Evolutionary conservation across 2,888 invertebrate genomes (phyloP).

Genomic region (Leptura quadrifasciata): DNA sequence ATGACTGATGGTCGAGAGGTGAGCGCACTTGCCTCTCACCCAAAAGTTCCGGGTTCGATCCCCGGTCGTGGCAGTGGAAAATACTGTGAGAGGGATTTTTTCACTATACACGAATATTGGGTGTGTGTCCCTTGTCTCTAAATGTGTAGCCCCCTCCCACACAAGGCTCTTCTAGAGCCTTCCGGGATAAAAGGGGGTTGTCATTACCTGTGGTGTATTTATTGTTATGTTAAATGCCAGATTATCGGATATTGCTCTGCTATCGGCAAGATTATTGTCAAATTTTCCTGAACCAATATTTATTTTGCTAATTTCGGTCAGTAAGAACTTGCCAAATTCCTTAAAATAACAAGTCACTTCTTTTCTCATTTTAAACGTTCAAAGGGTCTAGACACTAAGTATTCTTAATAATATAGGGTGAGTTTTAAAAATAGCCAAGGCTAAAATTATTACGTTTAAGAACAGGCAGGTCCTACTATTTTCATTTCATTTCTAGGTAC

Average conservation of each 20-base stretch:
- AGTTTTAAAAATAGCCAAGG: conserved; percentile 33
- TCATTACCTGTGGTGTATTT: no score
- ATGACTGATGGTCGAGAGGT: no score
- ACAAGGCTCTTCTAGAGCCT: no score
- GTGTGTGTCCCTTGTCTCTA: no score
- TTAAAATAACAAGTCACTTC: conserved; percentile 33
- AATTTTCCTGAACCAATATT: conserved; percentile 46
- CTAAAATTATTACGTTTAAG: conserved; percentile 37
- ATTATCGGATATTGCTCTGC: background rate
- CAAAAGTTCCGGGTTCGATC: no score
- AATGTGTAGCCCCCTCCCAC: no score
- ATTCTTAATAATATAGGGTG: conserved; percentile 34
- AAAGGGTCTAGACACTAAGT: conserved; percentile 22
- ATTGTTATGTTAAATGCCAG: background rate
- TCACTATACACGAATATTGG: no score
- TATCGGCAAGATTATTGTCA: background rate
- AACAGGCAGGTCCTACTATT: conserved; percentile 45
- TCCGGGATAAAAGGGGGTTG: no score
- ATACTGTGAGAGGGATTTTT: no score
- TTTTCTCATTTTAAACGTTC: conserved; percentile 40
- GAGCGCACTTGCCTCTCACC: no score
- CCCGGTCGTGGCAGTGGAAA: no score
- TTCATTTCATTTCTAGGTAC: conserved; percentile 46
- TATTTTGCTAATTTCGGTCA: conserved; percentile 47
- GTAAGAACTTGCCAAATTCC: conserved; percentile 36